These are phyloP conservation scores for Drosophila kurseongensis DNA, from an alignment of 1,140 invertebrate species.

Conservation along the genomic window DNA sequence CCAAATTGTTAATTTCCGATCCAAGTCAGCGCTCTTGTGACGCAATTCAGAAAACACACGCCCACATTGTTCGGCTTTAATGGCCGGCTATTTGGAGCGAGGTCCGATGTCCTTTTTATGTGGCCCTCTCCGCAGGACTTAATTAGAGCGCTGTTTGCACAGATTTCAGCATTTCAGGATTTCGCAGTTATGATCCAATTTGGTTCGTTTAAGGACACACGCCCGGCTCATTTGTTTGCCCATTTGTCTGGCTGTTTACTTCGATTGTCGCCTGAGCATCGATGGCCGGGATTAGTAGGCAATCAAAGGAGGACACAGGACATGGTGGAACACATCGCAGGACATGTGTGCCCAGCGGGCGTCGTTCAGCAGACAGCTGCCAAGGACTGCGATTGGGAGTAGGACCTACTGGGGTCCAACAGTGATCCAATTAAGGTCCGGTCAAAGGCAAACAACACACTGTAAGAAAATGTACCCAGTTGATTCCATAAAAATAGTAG, in stretches of 20 bases:
- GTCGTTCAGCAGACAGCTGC: constrained; percentile 52
- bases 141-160: constrained; percentile 78
- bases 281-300: constrained; percentile 67
- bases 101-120: constrained; percentile 48
- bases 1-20: constrained; percentile 5
- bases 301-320: constrained; percentile 52
- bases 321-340: constrained; percentile 14
- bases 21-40: constrained; percentile 12
- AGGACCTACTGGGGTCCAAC: constrained; percentile 34
- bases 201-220: constrained; percentile 71
- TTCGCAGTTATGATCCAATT: constrained; percentile 80
- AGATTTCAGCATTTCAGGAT: constrained; percentile 65
- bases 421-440: constrained; percentile 59
- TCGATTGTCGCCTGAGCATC: constrained; percentile 70
- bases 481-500: too few relatives aligned
- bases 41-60: constrained; percentile 52
- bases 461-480: background rate
- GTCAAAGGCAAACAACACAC: constrained; percentile 38
- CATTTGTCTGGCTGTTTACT: constrained; percentile 74
- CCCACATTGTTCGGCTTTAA: constrained; percentile 46
- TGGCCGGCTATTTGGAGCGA: constrained; percentile 36
- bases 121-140: constrained; percentile 68
- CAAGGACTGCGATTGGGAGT: constrained; percentile 30
- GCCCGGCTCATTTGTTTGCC: constrained; percentile 69
- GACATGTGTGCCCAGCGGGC: constrained; percentile 75